A percentile compares a stretch with the other conserved stretches of the same genome.
Conservation (phyloP, 2,797 vertebrate species). For the Urosaurus nigricauda region DNA sequence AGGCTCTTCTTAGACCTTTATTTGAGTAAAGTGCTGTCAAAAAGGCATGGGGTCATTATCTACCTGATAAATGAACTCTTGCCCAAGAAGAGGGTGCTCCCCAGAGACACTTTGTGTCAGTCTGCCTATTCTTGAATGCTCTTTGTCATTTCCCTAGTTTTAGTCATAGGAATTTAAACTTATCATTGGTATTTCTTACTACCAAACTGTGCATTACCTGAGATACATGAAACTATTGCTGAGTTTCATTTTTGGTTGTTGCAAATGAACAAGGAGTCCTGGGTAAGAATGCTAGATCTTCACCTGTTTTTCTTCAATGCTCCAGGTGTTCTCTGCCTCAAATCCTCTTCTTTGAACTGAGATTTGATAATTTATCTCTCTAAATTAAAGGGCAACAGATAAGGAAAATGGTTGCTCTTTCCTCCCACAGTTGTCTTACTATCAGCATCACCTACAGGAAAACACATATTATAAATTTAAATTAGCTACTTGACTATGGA, state of each 20-base stretch:
- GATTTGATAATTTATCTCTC: neutral
- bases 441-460: neutral
- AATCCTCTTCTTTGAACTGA: neutral
- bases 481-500: neutral
- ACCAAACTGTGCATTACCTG: neutral
- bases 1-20: conserved; percentile 65
- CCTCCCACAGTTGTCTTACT: neutral
- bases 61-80: conserved; percentile 71
- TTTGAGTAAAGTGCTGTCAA: conserved; percentile 62
- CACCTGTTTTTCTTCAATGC: neutral
- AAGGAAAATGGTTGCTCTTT: neutral
- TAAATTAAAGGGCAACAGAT: neutral
- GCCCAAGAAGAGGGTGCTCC: conserved; percentile 62
- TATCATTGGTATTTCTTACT: neutral
- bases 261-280: neutral
- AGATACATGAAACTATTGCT: neutral
- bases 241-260: neutral
- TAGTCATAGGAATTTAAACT: conserved; percentile 65
- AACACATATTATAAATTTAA: neutral
- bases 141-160: conserved; percentile 67
- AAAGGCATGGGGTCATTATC: conserved; percentile 76
- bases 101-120: conserved; percentile 62
- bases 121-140: conserved; percentile 72
- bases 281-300: neutral
- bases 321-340: neutral